phyloP scores from a whole-genome alignment of 1,140 invertebrate species.

The Saccostrea cuccullata region DNA sequence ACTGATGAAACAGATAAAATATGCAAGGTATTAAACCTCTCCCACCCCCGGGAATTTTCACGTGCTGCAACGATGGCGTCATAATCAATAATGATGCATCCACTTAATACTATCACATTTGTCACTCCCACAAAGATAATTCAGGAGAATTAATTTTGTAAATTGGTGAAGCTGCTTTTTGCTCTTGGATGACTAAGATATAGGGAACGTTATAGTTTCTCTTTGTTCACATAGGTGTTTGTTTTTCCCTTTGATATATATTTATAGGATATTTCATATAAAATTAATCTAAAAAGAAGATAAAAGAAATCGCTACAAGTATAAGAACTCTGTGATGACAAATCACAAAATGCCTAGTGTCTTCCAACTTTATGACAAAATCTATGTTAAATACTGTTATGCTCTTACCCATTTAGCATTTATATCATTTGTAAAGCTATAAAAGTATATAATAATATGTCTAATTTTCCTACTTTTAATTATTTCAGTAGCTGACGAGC shows the following conservation, averaged over 20 bases:
- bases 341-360: neutral
- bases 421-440: too few species aligned
- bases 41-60: neutral
- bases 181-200: neutral
- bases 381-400: too few species aligned
- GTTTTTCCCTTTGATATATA: neutral
- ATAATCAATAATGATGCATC: neutral
- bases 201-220: neutral
- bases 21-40: neutral
- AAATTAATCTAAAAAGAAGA: neutral
- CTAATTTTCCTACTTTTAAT: too few species aligned
- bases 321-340: neutral
- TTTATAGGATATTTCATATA: neutral
- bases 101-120: neutral
- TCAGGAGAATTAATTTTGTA: neutral
- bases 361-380: too few species aligned
- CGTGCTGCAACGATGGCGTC: neutral
- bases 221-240: neutral
- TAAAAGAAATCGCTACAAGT: neutral
- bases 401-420: too few species aligned
- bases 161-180: neutral
- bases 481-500: too few species aligned
- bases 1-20: neutral
- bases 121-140: neutral
- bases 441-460: too few species aligned